These are phyloP conservation scores for Zaprionus ornatus DNA, from an alignment of 1,140 invertebrate species.

Conservation along the genomic window DNA sequence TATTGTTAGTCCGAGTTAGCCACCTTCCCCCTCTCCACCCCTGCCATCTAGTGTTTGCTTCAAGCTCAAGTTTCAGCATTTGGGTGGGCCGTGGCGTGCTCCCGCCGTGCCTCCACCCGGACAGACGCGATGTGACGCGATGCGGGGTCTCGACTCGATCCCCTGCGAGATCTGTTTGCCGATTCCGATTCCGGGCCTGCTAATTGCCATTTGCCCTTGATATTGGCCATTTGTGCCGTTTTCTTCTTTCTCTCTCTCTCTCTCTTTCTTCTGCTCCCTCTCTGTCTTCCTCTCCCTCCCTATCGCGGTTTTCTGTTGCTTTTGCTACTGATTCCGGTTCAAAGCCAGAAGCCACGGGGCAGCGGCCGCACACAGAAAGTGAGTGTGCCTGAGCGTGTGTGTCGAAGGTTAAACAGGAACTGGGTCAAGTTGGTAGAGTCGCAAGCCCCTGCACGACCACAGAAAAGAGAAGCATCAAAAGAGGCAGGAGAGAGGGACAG, in stretches of 20 bases:
- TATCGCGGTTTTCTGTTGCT: not conserved
- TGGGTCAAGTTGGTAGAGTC: constrained; percentile 24
- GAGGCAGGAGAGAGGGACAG: not conserved
- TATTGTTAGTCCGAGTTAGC: constrained; percentile 42
- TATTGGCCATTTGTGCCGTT: constrained; percentile 38
- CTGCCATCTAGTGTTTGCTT: not conserved
- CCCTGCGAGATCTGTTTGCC: constrained; percentile 12
- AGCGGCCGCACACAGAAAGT: not conserved
- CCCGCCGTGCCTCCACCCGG: not conserved
- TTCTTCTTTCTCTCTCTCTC: not conserved
- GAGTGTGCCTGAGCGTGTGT: not conserved
- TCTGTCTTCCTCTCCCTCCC: not conserved
- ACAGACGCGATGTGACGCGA: not conserved
- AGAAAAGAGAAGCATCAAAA: not conserved
- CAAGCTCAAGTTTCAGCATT: constrained; percentile 4
- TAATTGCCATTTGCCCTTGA: constrained; percentile 41
- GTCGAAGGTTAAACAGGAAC: constrained; percentile 40
- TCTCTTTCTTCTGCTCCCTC: not conserved
- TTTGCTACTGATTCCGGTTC: constrained; percentile 27
- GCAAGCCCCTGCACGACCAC: constrained; percentile 2
- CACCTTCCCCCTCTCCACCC: not conserved
- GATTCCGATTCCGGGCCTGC: constrained; percentile 18
- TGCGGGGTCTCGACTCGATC: not conserved
- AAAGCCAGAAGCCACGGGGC: constrained; percentile 2
- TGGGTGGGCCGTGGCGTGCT: constrained; percentile 20